phyloP scores from a whole-genome alignment of 2,113 vertebrate species.

The Hippocampus barbouri region DNA sequence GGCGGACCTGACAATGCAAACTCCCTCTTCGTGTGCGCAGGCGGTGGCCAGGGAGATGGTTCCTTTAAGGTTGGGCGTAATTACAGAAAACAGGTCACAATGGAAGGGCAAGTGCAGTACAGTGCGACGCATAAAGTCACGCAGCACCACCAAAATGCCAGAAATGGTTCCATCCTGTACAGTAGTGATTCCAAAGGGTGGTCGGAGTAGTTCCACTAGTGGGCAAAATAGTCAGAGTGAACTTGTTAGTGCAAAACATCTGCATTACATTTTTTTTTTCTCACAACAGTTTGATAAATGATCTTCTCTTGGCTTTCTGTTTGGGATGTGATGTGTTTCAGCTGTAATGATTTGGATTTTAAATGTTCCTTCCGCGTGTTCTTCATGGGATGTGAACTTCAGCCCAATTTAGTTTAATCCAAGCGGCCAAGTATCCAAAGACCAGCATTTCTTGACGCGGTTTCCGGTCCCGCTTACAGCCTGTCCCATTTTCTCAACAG shows the following conservation, averaged over 20 bases:
- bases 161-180: neutral
- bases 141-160: neutral
- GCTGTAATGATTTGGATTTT: neutral
- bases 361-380: neutral
- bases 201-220: no score
- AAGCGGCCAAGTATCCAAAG: neutral
- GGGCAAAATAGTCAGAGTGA: no score
- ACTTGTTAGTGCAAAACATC: no score
- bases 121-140: neutral
- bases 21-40: neutral
- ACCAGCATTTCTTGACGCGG: neutral
- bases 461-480: slow-evolving; percentile 4
- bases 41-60: neutral
- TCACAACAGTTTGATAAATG: neutral
- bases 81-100: neutral
- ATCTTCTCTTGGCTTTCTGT: neutral
- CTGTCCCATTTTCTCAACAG: slow-evolving; percentile 17
- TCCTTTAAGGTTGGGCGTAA: neutral
- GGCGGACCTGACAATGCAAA: neutral
- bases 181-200: neutral
- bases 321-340: neutral
- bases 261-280: neutral
- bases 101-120: neutral
- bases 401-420: neutral
- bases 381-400: neutral